A percentile compares a stretch with the other conserved stretches of the same genome.
Evolutionary conservation across 2,888 invertebrate genomes (phyloP).

Genomic region (Camptogramma bilineatum): DNA sequence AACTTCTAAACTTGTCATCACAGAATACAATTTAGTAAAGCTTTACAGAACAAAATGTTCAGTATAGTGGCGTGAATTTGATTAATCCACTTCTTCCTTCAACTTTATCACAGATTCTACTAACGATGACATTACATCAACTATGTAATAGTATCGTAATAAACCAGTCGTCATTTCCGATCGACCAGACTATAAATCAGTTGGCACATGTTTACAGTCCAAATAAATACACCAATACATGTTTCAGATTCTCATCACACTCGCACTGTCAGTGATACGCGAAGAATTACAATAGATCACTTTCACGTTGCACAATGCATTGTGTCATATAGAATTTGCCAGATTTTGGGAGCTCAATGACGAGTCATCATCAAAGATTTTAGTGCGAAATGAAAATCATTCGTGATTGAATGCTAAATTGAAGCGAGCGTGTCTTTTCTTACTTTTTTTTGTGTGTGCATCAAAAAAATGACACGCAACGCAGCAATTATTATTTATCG

Average conservation of each 20-base stretch:
- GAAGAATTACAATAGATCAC: constrained; percentile 77
- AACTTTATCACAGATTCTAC: constrained; percentile 8
- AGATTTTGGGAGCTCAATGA: constrained; percentile 24
- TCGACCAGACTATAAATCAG: constrained; percentile 38
- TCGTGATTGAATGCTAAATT: constrained; percentile 31
- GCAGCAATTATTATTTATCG: constrained; percentile 10
- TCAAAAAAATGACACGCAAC: constrained; percentile 19
- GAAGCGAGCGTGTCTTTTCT: constrained; percentile 15
- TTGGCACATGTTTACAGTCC: constrained; percentile 35
- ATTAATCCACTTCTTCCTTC: neutral
- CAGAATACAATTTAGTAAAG: no score
- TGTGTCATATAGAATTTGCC: constrained; percentile 46
- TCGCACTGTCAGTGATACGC: constrained; percentile 60
- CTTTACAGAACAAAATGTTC: no score
- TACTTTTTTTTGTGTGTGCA: constrained; percentile 12
- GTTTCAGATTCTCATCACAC: constrained; percentile 65
- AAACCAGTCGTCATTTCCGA: constrained; percentile 37
- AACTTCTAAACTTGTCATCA: no score
- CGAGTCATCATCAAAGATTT: neutral
- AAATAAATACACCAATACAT: constrained; percentile 43
- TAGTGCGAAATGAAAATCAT: constrained; percentile 8
- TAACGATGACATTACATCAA: constrained; percentile 10
- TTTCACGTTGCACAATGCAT: constrained; percentile 75
- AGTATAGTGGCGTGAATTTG: neutral
- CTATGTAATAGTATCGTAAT: constrained; percentile 16